phyloP scores from a whole-genome alignment of 2,797 vertebrate genomes.

The Podarcis siculus region DNA sequence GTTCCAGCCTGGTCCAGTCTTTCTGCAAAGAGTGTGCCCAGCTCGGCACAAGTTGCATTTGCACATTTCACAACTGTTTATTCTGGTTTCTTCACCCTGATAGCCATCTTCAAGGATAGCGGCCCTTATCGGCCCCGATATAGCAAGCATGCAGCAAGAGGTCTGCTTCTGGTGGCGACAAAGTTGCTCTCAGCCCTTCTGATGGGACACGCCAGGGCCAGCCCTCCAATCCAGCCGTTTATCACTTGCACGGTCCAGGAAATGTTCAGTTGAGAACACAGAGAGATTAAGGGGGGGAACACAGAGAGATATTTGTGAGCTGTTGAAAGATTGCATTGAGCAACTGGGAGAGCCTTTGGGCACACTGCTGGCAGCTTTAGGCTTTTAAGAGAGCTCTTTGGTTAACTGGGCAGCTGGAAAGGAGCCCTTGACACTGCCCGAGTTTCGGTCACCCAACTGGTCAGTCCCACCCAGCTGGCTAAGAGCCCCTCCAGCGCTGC shows the following conservation, averaged over 20 bases:
- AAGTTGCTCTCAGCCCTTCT: not conserved
- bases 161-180: not conserved
- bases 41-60: not conserved
- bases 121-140: not conserved
- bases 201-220: not conserved
- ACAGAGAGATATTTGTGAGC: not conserved
- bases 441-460: not conserved
- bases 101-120: not conserved
- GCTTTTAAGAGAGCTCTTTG: not conserved
- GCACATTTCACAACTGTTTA: not conserved
- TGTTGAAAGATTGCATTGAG: not conserved
- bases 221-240: not conserved
- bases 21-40: not conserved
- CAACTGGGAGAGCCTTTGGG: not conserved
- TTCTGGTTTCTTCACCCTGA: not conserved
- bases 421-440: no score
- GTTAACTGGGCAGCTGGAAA: not conserved
- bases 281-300: not conserved
- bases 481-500: not conserved
- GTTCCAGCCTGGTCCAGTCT: not conserved
- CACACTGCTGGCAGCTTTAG: not conserved
- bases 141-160: not conserved
- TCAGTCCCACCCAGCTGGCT: not conserved
- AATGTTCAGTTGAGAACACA: not conserved
- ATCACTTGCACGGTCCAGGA: not conserved